Base-by-base conservation (phyloP, 2,797 vertebrate genomes). In the Poecilia picta region DNA sequence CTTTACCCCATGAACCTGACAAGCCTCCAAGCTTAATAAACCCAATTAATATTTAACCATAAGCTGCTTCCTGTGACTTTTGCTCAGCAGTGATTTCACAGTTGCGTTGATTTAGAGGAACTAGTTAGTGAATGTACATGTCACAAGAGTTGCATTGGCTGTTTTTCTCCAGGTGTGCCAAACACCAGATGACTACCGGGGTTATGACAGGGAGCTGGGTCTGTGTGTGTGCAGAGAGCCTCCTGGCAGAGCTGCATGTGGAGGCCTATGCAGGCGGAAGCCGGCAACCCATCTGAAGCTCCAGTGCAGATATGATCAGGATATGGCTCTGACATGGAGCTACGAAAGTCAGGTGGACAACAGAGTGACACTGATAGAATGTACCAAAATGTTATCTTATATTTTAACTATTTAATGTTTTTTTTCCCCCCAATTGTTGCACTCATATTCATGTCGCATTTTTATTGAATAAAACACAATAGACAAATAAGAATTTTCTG, bases 131-230 rank as follows among this genome's bases (percentile, higher is more conserved):
- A 72, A 15, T 8, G 8, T 36, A 53, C 11, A 77, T 23, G 46
- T 74, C 25, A 64, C 41, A 16, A 28, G 16, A 25, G 73, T 41
- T 83, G 18, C 10, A 13, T 47, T 76, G 28, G 6, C 74, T 75
- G 4, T 51, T 80, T 49, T 81, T 45, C 47, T 77, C 47, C 89
- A 99, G 98, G 97, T 98, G 28, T 99, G 98, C 83, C 80, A 80
- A 4, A 81, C 72, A 20, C 94, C 96, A 23, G 87, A 86, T 33
- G 95, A 97, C 53, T 97, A 95, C 70, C 88, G 6, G 36, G 97
- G 96, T 55, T 97, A 96, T 1, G 96, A 98, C 76, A 92, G 88
- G 73, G 86, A 91, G 46, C 94, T 99, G 0, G 97, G 98, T 0
- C 94, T 99, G 78, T 99, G 97, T 79, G 59, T 97, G 73, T 98